phyloP scores from a whole-genome alignment of 2,888 invertebrate genomes.

The Alviniconcha strummeri region DNA sequence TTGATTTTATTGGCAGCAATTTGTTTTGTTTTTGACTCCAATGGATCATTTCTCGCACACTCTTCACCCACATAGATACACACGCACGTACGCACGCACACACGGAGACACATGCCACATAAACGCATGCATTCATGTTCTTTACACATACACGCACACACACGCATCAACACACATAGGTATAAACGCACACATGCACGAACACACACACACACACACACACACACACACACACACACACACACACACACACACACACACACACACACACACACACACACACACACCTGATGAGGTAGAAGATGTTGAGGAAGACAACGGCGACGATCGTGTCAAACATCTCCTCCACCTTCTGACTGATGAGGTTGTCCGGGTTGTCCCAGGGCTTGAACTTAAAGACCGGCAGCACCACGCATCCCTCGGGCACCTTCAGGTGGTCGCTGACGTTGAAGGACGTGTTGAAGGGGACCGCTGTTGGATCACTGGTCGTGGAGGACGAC shows the following conservation, averaged over 20 bases:
- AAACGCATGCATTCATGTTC: background rate
- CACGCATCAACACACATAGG: background rate
- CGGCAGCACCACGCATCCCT: too few relatives aligned
- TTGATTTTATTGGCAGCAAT: too few relatives aligned
- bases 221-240: background rate
- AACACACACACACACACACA: background rate
- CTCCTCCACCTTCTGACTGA: too few relatives aligned
- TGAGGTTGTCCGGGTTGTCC: too few relatives aligned
- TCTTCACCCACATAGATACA: background rate
- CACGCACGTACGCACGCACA: background rate
- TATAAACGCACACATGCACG: conserved; percentile 3
- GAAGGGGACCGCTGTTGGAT: too few relatives aligned
- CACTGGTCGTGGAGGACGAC: too few relatives aligned
- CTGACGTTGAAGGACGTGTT: too few relatives aligned
- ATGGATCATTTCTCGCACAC: background rate
- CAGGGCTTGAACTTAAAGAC: too few relatives aligned
- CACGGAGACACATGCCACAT: background rate
- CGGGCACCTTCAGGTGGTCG: too few relatives aligned
- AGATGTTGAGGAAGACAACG: too few relatives aligned
- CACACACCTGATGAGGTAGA: background rate
- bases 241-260: conserved; percentile 1
- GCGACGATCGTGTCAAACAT: too few relatives aligned
- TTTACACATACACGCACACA: background rate
- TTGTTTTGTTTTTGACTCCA: too few relatives aligned
- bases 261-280: conserved; percentile 1